Percentiles rank a stretch among this genome's conserved stretches.
Evolutionary conservation across 1,140 invertebrate genomes (phyloP).

Genomic region (Meteorus sp.): DNA sequence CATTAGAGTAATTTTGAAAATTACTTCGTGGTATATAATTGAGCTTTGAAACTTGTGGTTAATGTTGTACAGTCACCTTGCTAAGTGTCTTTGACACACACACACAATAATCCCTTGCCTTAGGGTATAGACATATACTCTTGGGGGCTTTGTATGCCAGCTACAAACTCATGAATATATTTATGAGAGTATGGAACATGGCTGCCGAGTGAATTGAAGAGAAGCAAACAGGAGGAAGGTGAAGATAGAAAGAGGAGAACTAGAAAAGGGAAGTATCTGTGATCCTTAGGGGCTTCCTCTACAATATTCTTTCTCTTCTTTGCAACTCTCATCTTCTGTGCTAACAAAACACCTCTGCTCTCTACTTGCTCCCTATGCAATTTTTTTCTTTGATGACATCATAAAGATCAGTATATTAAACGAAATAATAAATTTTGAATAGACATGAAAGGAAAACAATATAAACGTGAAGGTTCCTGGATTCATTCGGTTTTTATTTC

Average conservation of each 20-base stretch:
- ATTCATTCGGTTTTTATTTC: too few species aligned
- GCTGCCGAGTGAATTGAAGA: constrained; percentile 23
- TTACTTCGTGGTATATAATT: too few species aligned
- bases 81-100: constrained; percentile 15
- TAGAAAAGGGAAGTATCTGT: not conserved
- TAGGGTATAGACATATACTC: not conserved
- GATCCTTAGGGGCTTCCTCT: constrained; percentile 11
- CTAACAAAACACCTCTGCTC: not conserved
- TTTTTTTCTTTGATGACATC: too few species aligned
- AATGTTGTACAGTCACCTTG: constrained; percentile 24
- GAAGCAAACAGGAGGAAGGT: not conserved
- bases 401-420: not conserved
- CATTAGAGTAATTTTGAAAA: not conserved
- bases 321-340: constrained; percentile 3
- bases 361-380: constrained; percentile 2
- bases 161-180: constrained; percentile 31
- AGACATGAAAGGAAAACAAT: too few species aligned
- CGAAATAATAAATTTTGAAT: not conserved
- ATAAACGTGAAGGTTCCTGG: too few species aligned
- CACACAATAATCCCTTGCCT: constrained; percentile 10
- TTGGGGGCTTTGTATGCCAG: constrained; percentile 13
- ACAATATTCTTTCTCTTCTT: too few species aligned
- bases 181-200: constrained; percentile 31
- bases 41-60: too few species aligned
- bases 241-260: not conserved